Conservation (phyloP, 2,113 vertebrate genomes). For the Lepidothrix coronata region DNA sequence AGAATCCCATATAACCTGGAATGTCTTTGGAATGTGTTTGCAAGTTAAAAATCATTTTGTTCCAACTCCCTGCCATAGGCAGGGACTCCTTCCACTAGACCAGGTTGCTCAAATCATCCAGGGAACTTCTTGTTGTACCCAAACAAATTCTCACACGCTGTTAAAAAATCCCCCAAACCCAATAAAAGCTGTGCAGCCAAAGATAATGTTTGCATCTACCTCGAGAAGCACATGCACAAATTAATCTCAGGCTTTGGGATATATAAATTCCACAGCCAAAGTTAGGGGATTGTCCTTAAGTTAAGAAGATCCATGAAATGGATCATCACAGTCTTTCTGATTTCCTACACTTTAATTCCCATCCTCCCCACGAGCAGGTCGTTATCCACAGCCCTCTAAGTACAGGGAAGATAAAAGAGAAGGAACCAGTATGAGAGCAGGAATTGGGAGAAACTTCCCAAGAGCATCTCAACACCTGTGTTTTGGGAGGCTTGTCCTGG, state of each 20-base stretch:
- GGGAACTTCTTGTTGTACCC: not conserved
- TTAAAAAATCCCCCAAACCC: not conserved
- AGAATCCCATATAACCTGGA: not conserved
- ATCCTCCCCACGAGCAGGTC: not conserved
- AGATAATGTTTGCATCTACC: not conserved
- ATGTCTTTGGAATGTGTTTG: not conserved
- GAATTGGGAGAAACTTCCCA: not conserved
- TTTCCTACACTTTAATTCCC: not conserved
- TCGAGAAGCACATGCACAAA: not conserved
- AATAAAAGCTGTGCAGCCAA: not conserved
- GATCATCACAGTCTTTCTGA: not conserved
- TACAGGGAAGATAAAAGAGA: not conserved
- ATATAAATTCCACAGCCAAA: rapidly evolving
- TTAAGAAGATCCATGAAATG: too few species aligned
- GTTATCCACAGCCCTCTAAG: not conserved
- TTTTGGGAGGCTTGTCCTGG: not conserved
- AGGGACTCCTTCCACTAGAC: not conserved
- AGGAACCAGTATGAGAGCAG: not conserved
- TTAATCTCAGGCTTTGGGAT: not conserved
- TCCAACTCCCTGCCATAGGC: not conserved
- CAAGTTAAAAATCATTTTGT: not conserved
- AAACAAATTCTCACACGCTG: not conserved
- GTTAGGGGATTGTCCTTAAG: not conserved
- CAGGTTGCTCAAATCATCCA: not conserved
- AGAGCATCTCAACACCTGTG: not conserved